phyloP scores from a whole-genome alignment of 2,888 invertebrate species.

The Metopia argyrocephala region DNA sequence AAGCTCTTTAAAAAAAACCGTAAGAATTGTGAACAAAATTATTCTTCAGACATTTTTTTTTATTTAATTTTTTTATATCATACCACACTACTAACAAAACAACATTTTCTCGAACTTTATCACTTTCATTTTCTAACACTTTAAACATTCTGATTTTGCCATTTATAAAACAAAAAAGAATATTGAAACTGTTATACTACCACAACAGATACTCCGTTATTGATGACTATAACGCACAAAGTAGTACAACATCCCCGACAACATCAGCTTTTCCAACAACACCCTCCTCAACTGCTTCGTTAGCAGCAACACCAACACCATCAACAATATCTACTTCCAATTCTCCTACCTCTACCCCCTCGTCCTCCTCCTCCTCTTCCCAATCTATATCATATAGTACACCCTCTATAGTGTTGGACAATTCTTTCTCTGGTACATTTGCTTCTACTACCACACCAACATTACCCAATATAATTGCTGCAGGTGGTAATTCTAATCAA shows the following conservation, averaged over 20 bases:
- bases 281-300: conserved; percentile 66
- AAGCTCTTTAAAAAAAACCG: too few species aligned
- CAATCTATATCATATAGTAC: conserved; percentile 46
- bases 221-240: conserved; percentile 76
- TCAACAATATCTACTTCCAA: conserved; percentile 73
- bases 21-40: too few species aligned
- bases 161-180: conserved; percentile 9
- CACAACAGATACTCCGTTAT: conserved; percentile 76
- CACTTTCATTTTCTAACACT: conserved; percentile 2
- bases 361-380: conserved; percentile 56
- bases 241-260: conserved; percentile 73
- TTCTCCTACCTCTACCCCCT: conserved; percentile 64
- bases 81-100: not conserved
- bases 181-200: conserved; percentile 40
- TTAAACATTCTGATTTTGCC: not conserved
- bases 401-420: conserved; percentile 55
- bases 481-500: conserved; percentile 72
- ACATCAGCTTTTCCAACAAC: conserved; percentile 73
- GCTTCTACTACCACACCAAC: conserved; percentile 67
- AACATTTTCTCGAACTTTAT: conserved; percentile 16
- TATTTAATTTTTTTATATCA: not conserved
- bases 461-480: conserved; percentile 71
- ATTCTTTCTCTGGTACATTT: conserved; percentile 64
- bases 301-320: conserved; percentile 70
- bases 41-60: not conserved